phyloP scores from a whole-genome alignment of 2,888 invertebrate species.

The Nasonovia ribisnigri region DNA sequence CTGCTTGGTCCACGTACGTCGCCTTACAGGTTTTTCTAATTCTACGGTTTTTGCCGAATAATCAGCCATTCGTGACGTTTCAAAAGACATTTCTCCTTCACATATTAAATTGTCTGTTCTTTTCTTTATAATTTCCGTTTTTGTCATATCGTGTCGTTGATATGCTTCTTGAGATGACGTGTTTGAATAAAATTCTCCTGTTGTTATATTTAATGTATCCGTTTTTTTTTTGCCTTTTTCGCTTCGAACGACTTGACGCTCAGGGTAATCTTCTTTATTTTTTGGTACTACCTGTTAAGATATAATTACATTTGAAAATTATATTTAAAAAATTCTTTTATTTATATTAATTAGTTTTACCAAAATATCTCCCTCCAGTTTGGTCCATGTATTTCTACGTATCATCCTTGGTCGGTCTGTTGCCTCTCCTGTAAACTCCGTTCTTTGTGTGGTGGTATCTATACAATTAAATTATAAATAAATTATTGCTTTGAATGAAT shows the following conservation, averaged over 20 bases:
- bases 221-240: conserved; percentile 68
- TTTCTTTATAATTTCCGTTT: conserved; percentile 68
- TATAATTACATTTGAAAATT: neutral
- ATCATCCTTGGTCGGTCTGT: conserved; percentile 77
- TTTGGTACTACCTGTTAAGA: conserved; percentile 67
- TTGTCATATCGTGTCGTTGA: conserved; percentile 67
- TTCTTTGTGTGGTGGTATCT: conserved; percentile 80
- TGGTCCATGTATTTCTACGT: conserved; percentile 83
- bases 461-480: conserved; percentile 68
- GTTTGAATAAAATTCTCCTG: conserved; percentile 68
- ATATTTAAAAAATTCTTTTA: neutral
- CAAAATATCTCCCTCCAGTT: conserved; percentile 81
- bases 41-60: conserved; percentile 75
- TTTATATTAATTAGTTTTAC: conserved; percentile 73
- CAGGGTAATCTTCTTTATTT: conserved; percentile 69
- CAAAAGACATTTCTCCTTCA: conserved; percentile 75
- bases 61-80: conserved; percentile 77
- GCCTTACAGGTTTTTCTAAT: conserved; percentile 75
- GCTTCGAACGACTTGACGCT: conserved; percentile 67
- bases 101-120: conserved; percentile 69
- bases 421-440: conserved; percentile 79
- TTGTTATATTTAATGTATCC: conserved; percentile 68
- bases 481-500: neutral
- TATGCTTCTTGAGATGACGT: conserved; percentile 68
- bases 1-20: conserved; percentile 81